Percentiles rank a stretch among this genome's conserved stretches.
phyloP scores from a whole-genome alignment of 1,140 invertebrate species.

The Caenorhabditis brenneri region DNA sequence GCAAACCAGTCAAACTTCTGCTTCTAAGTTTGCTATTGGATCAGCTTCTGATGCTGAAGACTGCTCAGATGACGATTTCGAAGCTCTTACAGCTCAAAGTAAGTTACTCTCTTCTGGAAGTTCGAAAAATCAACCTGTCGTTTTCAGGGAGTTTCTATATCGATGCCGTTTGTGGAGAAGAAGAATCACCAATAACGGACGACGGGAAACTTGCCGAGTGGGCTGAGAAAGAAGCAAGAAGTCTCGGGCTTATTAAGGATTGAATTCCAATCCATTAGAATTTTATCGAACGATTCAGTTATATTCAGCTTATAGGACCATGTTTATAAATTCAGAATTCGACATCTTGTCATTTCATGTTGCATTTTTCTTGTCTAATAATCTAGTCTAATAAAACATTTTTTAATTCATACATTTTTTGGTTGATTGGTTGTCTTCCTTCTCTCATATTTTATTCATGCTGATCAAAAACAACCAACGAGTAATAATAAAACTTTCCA shows the following conservation, averaged over 20 bases:
- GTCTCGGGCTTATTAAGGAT: slow-evolving; percentile 59
- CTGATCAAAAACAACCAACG: too few relatives aligned
- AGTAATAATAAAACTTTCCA: too few relatives aligned
- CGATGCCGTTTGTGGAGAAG: slow-evolving; percentile 66
- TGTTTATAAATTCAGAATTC: not conserved
- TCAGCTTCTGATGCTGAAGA: slow-evolving; percentile 58
- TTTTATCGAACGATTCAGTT: not conserved
- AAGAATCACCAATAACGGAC: slow-evolving; percentile 60
- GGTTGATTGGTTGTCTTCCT: not conserved
- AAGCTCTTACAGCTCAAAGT: slow-evolving; percentile 65
- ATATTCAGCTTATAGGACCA: not conserved
- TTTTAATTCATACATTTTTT: not conserved
- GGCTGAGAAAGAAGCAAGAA: slow-evolving; percentile 63
- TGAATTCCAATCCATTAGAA: not conserved
- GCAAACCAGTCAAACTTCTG: slow-evolving; percentile 36
- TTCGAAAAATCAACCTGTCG: slow-evolving; percentile 1
- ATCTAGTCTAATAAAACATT: slow-evolving; percentile 7
- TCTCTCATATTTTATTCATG: not conserved
- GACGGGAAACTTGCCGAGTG: slow-evolving; percentile 62
- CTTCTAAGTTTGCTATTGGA: slow-evolving; percentile 30
- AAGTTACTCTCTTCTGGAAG: not conserved
- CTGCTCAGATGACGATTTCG: slow-evolving; percentile 62
- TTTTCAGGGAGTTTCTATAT: slow-evolving; percentile 65
- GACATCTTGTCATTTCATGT: slow-evolving; percentile 17
- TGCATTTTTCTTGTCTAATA: slow-evolving; percentile 2